These are phyloP conservation scores for Hirtodrosophila duncani DNA, from an alignment of 2,888 invertebrate genomes.

Conservation along the genomic window DNA sequence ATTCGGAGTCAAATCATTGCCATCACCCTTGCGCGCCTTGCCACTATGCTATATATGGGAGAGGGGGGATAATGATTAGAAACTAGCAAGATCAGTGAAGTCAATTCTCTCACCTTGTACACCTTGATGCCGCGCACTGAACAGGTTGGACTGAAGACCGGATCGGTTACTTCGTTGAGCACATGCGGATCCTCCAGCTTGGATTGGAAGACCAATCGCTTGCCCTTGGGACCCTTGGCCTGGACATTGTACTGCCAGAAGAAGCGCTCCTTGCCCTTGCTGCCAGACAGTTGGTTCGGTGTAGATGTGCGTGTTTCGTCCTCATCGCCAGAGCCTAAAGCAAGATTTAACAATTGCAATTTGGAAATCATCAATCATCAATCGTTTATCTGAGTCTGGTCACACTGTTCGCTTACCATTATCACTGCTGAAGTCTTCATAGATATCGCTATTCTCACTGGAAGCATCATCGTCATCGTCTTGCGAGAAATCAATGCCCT, in stretches of 20 bases:
- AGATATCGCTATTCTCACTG: conserved; percentile 91
- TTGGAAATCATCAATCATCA: too few species aligned
- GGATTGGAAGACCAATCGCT: conserved; percentile 89
- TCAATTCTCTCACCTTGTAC: conserved; percentile 67
- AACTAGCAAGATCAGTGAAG: not conserved
- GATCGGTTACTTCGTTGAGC: conserved; percentile 93
- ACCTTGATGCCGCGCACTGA: conserved; percentile 94
- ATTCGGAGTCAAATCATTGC: conserved; percentile 97
- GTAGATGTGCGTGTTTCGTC: conserved; percentile 74
- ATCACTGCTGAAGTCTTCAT: conserved; percentile 91
- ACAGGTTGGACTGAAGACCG: conserved; percentile 96
- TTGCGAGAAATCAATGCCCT: conserved; percentile 87
- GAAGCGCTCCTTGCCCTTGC: conserved; percentile 87
- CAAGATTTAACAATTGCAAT: not conserved
- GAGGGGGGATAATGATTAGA: too few species aligned
- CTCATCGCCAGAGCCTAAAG: conserved; percentile 72
- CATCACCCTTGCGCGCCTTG: conserved; percentile 97
- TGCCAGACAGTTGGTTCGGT: conserved; percentile 68
- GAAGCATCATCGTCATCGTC: conserved; percentile 88
- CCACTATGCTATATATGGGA: conserved; percentile 81
- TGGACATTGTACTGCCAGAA: conserved; percentile 99
- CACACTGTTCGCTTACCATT: conserved; percentile 82
- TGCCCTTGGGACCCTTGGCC: conserved; percentile 97
- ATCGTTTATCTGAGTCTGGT: too few species aligned
- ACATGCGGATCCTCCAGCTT: conserved; percentile 95